Conservation (phyloP, 2,888 invertebrate species). For the Drosophila borborema region DNA sequence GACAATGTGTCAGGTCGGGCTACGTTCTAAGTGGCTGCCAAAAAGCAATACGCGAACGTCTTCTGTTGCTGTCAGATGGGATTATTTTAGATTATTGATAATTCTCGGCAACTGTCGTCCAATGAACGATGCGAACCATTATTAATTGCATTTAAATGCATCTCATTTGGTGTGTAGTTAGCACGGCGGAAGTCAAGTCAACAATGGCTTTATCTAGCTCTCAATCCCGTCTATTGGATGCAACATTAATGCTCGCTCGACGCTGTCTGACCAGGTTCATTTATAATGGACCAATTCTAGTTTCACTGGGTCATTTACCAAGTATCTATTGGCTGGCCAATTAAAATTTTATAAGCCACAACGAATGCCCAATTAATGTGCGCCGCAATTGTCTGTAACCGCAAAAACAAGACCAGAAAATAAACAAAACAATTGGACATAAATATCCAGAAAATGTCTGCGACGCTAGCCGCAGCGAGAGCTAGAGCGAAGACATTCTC, state of each 20-base stretch:
- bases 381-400: conserved; percentile 52
- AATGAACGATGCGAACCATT: conserved; percentile 60
- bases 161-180: conserved; percentile 33
- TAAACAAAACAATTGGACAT: conserved; percentile 36
- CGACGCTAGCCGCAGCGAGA: conserved; percentile 39
- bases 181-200: conserved; percentile 47
- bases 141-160: conserved; percentile 76
- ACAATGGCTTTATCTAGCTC: background rate
- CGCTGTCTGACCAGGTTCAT: background rate
- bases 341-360: conserved; percentile 52
- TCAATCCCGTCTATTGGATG: too few species aligned
- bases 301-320: conserved; percentile 7
- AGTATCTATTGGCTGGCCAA: conserved; percentile 24
- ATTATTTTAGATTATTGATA: conserved; percentile 76
- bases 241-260: too few species aligned
- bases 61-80: conserved; percentile 60
- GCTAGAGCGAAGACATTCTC: conserved; percentile 52
- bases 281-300: background rate
- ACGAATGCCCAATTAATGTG: conserved; percentile 63
- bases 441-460: conserved; percentile 56
- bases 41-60: conserved; percentile 34
- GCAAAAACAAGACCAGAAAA: conserved; percentile 31
- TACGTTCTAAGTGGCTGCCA: conserved; percentile 60
- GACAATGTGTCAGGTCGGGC: conserved; percentile 20
- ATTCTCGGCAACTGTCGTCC: conserved; percentile 68